Percentiles rank a stretch among this genome's conserved stretches.
These are phyloP conservation scores for Neotoma lepida DNA, from an alignment of 2,113 vertebrate species.

Conservation along the genomic window DNA sequence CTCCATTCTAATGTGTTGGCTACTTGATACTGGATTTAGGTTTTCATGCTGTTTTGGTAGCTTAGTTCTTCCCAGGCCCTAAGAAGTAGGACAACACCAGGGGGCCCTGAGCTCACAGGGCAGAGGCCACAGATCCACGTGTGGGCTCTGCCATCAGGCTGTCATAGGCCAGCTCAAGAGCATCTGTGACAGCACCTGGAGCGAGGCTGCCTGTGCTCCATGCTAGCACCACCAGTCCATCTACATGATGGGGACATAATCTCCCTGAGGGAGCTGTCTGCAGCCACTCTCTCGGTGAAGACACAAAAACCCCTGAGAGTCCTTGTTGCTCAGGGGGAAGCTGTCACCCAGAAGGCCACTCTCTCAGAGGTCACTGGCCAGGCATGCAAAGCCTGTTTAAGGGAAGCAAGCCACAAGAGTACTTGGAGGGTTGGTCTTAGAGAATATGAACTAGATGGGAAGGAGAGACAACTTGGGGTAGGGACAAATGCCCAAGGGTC, in stretches of 20 bases:
- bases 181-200: too few species aligned
- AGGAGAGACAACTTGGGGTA: neutral
- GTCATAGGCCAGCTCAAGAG: neutral
- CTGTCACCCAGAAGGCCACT: neutral
- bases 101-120: neutral
- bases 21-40: neutral
- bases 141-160: neutral
- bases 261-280: neutral
- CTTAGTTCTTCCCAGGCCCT: neutral
- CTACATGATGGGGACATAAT: neutral
- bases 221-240: neutral
- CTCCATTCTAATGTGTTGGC: neutral
- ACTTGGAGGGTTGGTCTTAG: neutral
- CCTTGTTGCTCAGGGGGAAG: neutral
- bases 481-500: neutral
- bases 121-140: neutral
- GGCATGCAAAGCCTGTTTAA: neutral
- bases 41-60: neutral
- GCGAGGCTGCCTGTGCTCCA: neutral
- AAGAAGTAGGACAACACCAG: neutral
- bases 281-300: neutral
- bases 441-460: neutral
- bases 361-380: neutral
- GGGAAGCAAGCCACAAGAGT: neutral
- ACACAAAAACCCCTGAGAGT: neutral